A percentile compares a stretch with the other conserved stretches of the same genome.
Evolutionary conservation across 2,888 invertebrate genomes (phyloP).

Genomic region (Drosophila kuntzei): DNA sequence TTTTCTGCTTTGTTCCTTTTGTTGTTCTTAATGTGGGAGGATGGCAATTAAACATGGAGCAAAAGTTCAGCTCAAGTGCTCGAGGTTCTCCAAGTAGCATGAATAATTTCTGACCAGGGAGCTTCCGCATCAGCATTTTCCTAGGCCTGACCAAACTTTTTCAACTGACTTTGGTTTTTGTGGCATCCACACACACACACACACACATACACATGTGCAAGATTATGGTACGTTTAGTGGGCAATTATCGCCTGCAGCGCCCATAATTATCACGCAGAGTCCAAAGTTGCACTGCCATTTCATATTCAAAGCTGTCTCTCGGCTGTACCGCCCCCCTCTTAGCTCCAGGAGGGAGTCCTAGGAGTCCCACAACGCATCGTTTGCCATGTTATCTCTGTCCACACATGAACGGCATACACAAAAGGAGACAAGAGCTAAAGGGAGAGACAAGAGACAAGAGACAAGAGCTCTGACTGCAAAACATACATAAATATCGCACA

Average conservation of each 20-base stretch:
- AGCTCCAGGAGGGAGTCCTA: slow-evolving; percentile 7
- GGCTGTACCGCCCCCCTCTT: background rate
- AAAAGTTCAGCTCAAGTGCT: slow-evolving; percentile 53
- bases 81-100: slow-evolving; percentile 39
- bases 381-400: slow-evolving; percentile 68
- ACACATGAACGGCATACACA: slow-evolving; percentile 71
- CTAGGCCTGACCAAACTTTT: slow-evolving; percentile 47
- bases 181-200: slow-evolving; percentile 41
- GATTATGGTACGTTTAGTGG: slow-evolving; percentile 76
- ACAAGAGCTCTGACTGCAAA: slow-evolving; percentile 35
- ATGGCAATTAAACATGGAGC: slow-evolving; percentile 71
- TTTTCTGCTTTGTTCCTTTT: slow-evolving; percentile 20
- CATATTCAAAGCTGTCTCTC: slow-evolving; percentile 65
- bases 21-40: slow-evolving; percentile 32
- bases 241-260: slow-evolving; percentile 79
- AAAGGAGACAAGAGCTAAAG: slow-evolving; percentile 38
- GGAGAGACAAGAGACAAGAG: background rate
- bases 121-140: slow-evolving; percentile 40
- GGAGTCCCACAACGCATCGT: slow-evolving; percentile 31
- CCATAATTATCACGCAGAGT: slow-evolving; percentile 73
- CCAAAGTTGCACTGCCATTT: slow-evolving; percentile 72
- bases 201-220: slow-evolving; percentile 16
- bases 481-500: slow-evolving; percentile 76
- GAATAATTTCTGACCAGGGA: slow-evolving; percentile 64
- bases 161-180: slow-evolving; percentile 52